Evolutionary conservation across 2,888 invertebrate genomes (phyloP).

Genomic region (Hylaea fasciaria): DNA sequence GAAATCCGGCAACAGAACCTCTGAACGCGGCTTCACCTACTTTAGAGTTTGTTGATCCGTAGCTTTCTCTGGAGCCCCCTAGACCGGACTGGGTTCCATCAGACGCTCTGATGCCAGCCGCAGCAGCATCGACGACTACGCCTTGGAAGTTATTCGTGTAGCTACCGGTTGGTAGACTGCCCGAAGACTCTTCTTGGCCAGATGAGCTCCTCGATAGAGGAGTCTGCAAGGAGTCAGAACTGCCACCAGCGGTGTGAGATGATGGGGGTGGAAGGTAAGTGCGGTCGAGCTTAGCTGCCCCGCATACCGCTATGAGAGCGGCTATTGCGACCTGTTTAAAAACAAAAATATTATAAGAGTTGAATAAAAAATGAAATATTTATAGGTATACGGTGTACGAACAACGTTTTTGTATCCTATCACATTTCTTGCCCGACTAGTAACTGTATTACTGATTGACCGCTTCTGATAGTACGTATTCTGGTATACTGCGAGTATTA

Average conservation of each 20-base stretch:
- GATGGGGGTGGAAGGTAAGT: slow-evolving; percentile 69
- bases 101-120: slow-evolving; percentile 67
- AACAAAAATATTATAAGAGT: slow-evolving; percentile 16
- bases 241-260: slow-evolving; percentile 70
- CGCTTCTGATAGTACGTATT: no score
- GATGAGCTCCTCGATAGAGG: slow-evolving; percentile 53
- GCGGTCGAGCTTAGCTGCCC: slow-evolving; percentile 70
- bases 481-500: no score
- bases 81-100: slow-evolving; percentile 61
- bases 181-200: slow-evolving; percentile 54
- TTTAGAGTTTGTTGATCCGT: slow-evolving; percentile 75
- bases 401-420: no score
- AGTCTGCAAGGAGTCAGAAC: slow-evolving; percentile 57
- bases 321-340: slow-evolving; percentile 65
- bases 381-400: no score
- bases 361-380: background rate
- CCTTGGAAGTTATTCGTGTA: slow-evolving; percentile 71
- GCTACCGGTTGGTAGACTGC: slow-evolving; percentile 65
- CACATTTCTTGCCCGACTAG: no score
- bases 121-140: slow-evolving; percentile 75
- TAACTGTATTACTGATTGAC: no score
- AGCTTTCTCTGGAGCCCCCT: slow-evolving; percentile 65
- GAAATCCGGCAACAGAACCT: slow-evolving; percentile 48
- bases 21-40: slow-evolving; percentile 77
- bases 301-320: slow-evolving; percentile 70